phyloP scores from a whole-genome alignment of 1,140 invertebrate genomes.

The Tribolium madens region DNA sequence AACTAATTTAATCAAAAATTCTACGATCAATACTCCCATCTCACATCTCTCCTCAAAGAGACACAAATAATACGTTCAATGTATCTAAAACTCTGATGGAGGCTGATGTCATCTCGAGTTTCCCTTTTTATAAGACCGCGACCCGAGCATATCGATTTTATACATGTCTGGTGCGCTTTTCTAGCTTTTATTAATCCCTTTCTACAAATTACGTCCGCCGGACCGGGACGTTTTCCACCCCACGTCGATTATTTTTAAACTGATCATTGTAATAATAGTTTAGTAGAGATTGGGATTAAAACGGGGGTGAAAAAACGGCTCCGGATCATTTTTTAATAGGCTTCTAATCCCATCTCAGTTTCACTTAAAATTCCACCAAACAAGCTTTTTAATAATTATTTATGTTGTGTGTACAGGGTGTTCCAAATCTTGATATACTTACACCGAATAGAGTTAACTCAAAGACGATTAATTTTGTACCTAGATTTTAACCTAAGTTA shows the following conservation, averaged over 20 bases:
- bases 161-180: slow-evolving; percentile 53
- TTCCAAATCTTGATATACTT: too few species aligned
- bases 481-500: too few species aligned
- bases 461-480: too few species aligned
- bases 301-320: background rate
- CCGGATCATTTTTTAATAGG: too few species aligned
- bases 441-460: too few species aligned
- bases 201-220: slow-evolving; percentile 49
- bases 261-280: background rate
- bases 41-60: too few species aligned
- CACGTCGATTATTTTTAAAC: background rate
- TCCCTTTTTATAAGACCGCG: slow-evolving; percentile 51
- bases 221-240: slow-evolving; percentile 7
- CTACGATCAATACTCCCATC: too few species aligned
- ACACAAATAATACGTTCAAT: background rate
- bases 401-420: too few species aligned
- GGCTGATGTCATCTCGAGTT: slow-evolving; percentile 50
- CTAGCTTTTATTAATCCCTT: slow-evolving; percentile 53
- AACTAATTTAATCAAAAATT: too few species aligned
- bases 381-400: too few species aligned
- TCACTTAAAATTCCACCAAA: too few species aligned
- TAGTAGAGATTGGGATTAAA: background rate
- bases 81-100: slow-evolving; percentile 24
- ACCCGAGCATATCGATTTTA: slow-evolving; percentile 53
- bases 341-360: too few species aligned